Evolutionary conservation across 2,797 vertebrate species (phyloP), one percentile per base, ranked within the genome.

Genomic region (Staurois parvus): DNA sequence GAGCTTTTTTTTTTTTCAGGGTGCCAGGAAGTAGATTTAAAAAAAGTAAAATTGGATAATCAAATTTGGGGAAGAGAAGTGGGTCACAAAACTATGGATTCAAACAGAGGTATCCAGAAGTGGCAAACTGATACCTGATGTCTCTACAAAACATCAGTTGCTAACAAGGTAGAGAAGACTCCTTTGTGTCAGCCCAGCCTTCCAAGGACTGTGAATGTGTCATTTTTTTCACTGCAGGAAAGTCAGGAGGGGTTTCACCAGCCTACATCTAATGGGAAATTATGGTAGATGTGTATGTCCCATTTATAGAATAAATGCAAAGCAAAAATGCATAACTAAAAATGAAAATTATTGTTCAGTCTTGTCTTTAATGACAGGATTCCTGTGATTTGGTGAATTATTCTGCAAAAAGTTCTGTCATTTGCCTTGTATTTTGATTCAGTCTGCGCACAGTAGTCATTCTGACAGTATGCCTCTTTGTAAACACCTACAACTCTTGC

Each of bases 401-500:
- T 24, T 59, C 52, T 21, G 21, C 24, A 9, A 5, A 64, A 66
- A 13, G 28, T 66, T 66, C 62, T 13, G 12, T 29, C 26, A 37
- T 45, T 40, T 67, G 26, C 64, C 42, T 72, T 68, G 24, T 70
- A 26, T 56, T 72, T 72, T 72, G 21, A 42, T 73, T 79, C 76
- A 64, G 40, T 79, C 76, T 75, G 56, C 80, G 74, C 73, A 74
- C 76, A 80, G 79, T 80, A 67, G 76, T 80, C 76, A 37, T 52
- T 85, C 52, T 85, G 77, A 79, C 84, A 80, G 76, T 30, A 67
- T 77, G 73, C 52, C 45, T 81, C 84, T 82, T 69, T 81, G 42
- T 80, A 81, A 85, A 70, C 72, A 82, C 84, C 81, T 82, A 82
- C 73, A 42, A 86, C 64, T 76, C 84, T 64, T 81, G 79, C 34